Evolutionary conservation across 1,140 invertebrate genomes (phyloP).

Genomic region (Leguminivora glycinivorella): DNA sequence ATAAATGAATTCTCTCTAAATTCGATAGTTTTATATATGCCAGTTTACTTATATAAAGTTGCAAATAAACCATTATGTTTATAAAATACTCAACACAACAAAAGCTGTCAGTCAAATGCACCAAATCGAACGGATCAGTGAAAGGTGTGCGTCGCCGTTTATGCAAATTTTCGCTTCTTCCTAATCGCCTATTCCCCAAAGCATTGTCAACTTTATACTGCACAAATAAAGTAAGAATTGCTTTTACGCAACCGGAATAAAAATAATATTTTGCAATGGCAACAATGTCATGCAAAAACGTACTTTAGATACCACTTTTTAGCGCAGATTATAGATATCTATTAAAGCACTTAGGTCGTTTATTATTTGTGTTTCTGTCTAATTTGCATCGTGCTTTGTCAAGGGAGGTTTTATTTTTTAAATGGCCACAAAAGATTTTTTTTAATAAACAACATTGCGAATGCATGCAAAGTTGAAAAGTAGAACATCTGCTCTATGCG

Average conservation of each 20-base stretch:
- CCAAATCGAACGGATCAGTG: conserved; percentile 71
- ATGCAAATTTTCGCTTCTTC: conserved; percentile 66
- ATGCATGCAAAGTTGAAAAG: conserved; percentile 57
- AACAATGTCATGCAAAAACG: conserved; percentile 20
- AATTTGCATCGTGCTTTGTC: conserved; percentile 77
- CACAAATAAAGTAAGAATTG: conserved; percentile 37
- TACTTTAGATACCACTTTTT: not conserved
- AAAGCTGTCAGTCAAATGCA: conserved; percentile 73
- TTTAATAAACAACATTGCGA: conserved; percentile 75
- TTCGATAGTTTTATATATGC: not conserved
- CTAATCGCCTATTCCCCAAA: conserved; percentile 32
- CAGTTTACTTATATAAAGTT: conserved; percentile 48
- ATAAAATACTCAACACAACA: conserved; percentile 46
- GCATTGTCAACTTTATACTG: conserved; percentile 40
- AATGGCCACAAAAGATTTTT: conserved; percentile 76
- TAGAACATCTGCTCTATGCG: conserved; percentile 66
- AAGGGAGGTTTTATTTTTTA: conserved; percentile 71
- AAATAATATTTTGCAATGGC: conserved; percentile 64
- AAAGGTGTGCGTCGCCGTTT: conserved; percentile 70
- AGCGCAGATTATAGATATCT: not conserved
- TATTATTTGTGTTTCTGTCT: conserved; percentile 43
- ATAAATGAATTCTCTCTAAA: too few relatives aligned
- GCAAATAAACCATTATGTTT: conserved; percentile 9
- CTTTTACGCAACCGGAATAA: conserved; percentile 40
- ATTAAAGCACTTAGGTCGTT: not conserved